Evolutionary conservation across 1,140 invertebrate species (phyloP).

Genomic region (Drosophila lini): DNA sequence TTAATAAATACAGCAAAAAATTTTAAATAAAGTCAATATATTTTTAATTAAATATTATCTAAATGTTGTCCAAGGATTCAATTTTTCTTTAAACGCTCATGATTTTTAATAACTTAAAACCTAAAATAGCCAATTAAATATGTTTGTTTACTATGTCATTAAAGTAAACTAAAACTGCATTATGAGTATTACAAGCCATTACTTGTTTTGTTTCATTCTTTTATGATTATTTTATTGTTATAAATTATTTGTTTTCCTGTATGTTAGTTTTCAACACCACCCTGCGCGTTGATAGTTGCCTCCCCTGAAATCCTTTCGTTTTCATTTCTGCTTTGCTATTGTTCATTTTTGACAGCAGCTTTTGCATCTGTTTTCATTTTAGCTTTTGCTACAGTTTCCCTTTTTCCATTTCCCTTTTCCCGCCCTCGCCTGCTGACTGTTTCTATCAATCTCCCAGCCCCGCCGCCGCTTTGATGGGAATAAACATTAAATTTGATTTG

Average conservation of each 20-base stretch:
- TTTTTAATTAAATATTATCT: not conserved
- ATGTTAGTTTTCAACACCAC: not conserved
- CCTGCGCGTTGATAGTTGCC: not conserved
- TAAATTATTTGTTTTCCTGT: not conserved
- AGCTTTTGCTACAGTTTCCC: conserved; percentile 16
- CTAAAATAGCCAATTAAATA: not conserved
- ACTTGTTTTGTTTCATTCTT: not conserved
- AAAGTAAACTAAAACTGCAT: not conserved
- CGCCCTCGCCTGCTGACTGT: conserved; percentile 5
- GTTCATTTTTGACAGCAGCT: conserved; percentile 48
- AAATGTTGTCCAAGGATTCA: too few species aligned
- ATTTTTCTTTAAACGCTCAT: not conserved
- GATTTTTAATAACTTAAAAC: not conserved
- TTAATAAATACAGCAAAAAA: not conserved
- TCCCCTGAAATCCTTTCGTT: conserved; percentile 6
- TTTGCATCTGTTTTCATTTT: conserved; percentile 56
- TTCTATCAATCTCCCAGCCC: conserved; percentile 31
- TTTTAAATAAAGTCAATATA: not conserved
- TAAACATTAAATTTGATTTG: conserved; percentile 84
- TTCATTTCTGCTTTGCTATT: conserved; percentile 11
- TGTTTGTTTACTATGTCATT: not conserved
- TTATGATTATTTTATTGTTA: not conserved
- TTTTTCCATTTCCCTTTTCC: not conserved
- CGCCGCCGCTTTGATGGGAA: conserved; percentile 43
- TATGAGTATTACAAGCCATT: not conserved